Percentiles rank a stretch among this genome's conserved stretches.
Conservation (phyloP, 2,888 invertebrate genomes). For the Lasioglossum marginatum region DNA sequence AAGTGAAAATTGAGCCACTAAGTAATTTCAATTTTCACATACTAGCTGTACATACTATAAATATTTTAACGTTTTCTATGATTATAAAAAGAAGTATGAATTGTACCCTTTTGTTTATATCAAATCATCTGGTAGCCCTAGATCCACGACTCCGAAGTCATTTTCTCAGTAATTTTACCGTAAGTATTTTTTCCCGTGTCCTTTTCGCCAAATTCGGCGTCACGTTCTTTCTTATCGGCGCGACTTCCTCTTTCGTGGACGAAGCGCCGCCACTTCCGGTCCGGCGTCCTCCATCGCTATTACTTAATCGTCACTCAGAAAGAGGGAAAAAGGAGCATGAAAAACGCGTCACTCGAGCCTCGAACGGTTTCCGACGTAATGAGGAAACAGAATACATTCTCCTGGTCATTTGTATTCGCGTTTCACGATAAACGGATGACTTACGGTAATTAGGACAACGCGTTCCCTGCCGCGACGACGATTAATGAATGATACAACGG, state of each 20-base stretch:
- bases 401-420: constrained; percentile 15
- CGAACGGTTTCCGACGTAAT: not conserved
- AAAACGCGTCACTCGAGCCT: not conserved
- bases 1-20: not conserved
- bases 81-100: not conserved
- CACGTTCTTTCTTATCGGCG: constrained; percentile 51
- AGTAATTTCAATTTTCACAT: too few species aligned
- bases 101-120: not conserved
- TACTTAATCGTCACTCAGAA: not conserved
- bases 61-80: not conserved
- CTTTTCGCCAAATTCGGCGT: not conserved
- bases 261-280: not conserved
- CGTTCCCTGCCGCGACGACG: constrained; percentile 24
- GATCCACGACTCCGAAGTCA: constrained; percentile 7
- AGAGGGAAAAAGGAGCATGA: not conserved
- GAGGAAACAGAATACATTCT: not conserved
- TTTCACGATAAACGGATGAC: constrained; percentile 5
- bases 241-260: constrained; percentile 25
- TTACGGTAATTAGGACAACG: not conserved
- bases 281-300: not conserved
- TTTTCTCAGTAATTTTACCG: constrained; percentile 29
- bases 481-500: constrained; percentile 37
- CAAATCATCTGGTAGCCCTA: not conserved
- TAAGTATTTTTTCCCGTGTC: constrained; percentile 28
- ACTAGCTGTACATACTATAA: too few species aligned